Conservation (phyloP, 2,113 vertebrate species). For the Crotophaga sulcirostris region DNA sequence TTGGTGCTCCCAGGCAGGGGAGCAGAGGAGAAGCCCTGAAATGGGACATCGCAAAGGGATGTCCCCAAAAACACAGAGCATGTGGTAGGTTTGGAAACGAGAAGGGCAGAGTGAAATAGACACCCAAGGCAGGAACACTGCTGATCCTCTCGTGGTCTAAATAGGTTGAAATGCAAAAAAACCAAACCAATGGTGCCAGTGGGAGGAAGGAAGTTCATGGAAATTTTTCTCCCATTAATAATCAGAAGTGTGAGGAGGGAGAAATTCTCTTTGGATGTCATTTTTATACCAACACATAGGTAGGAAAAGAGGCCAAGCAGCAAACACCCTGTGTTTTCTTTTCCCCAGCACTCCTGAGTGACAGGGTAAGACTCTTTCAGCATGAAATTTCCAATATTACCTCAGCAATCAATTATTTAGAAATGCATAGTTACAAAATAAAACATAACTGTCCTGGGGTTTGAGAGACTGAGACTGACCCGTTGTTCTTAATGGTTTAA, state of each 20-base stretch:
- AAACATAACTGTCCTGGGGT: neutral
- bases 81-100: neutral
- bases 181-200: neutral
- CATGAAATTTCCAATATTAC: neutral
- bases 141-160: neutral
- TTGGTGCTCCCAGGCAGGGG: neutral
- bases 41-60: neutral
- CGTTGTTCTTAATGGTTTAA: neutral
- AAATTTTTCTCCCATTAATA: constrained; percentile 21
- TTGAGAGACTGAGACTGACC: neutral
- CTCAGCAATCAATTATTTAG: neutral
- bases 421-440: neutral
- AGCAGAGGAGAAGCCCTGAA: neutral
- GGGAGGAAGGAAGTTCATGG: neutral
- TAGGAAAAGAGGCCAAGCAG: constrained; percentile 18
- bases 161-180: neutral
- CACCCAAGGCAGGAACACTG: neutral
- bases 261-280: neutral
- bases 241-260: neutral
- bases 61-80: neutral
- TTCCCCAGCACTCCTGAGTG: neutral
- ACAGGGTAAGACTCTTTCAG: neutral
- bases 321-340: neutral
- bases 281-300: neutral
- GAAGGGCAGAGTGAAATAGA: neutral